These are phyloP conservation scores for Myotis vivesi DNA, from an alignment of 2,797 vertebrate species.

Conservation along the genomic window DNA sequence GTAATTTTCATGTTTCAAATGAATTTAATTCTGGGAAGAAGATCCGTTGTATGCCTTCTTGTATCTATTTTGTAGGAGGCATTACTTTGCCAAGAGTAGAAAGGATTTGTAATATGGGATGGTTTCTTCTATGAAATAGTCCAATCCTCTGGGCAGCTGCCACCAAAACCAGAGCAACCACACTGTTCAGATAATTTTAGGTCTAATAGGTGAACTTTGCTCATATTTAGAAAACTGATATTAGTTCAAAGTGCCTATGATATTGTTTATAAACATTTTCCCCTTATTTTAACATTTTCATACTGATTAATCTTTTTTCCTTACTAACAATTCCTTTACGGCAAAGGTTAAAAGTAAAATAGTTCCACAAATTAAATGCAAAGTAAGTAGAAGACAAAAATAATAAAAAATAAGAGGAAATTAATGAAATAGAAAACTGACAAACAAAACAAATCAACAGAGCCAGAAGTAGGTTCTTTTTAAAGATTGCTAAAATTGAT, in stretches of 20 bases:
- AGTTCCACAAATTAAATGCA: not conserved
- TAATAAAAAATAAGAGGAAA: not conserved
- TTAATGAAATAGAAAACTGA: not conserved
- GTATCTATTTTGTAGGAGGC: not conserved
- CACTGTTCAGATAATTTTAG: not conserved
- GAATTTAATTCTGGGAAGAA: slow-evolving; percentile 52
- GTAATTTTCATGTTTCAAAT: slow-evolving; percentile 49
- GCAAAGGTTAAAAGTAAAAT: not conserved
- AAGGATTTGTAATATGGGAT: not conserved
- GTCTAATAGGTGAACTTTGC: not conserved
- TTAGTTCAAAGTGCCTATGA: not conserved
- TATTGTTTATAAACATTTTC: not conserved
- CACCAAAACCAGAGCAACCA: not conserved
- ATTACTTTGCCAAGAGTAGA: not conserved
- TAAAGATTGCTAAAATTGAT: not conserved
- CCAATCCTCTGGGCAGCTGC: not conserved
- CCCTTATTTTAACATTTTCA: not conserved
- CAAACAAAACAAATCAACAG: not conserved
- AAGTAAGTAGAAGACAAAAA: not conserved
- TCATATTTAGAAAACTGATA: slow-evolving; percentile 19
- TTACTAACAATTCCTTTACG: not conserved
- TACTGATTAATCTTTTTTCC: not conserved
- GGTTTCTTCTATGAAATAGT: not conserved
- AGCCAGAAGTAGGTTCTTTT: not conserved
- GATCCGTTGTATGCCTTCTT: not conserved